Evolutionary conservation across 2,797 vertebrate species (phyloP).

Genomic region (Pseudomugil gertrudae): DNA sequence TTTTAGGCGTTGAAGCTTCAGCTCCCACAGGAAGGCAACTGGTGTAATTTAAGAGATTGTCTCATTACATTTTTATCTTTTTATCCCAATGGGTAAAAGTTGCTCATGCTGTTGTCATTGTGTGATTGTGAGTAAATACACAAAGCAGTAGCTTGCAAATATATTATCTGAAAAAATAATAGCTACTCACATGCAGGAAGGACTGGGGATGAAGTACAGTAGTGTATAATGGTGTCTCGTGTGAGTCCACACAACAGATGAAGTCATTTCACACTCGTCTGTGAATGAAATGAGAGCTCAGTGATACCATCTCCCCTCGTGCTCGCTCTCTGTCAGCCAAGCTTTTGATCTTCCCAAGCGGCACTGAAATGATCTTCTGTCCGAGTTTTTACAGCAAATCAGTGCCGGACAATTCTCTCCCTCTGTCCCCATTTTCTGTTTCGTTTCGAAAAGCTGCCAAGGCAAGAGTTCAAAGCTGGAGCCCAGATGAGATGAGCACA

Average conservation of each 20-base stretch:
- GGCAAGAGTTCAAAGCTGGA: slow-evolving; percentile 77
- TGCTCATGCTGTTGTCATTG: slow-evolving; percentile 13
- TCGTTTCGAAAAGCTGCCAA: slow-evolving; percentile 60
- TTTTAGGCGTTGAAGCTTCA: slow-evolving; percentile 10
- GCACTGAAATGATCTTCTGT: slow-evolving; percentile 75
- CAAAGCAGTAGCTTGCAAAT: slow-evolving; percentile 52
- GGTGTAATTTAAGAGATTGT: slow-evolving; percentile 30
- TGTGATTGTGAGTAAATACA: slow-evolving; percentile 14
- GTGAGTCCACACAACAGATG: slow-evolving; percentile 74
- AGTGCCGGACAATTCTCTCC: slow-evolving; percentile 78
- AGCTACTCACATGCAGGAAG: slow-evolving; percentile 40
- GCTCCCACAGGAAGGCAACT: slow-evolving; percentile 20
- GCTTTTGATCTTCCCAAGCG: slow-evolving; percentile 80
- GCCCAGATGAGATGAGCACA: slow-evolving; percentile 74
- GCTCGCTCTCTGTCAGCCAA: slow-evolving; percentile 59
- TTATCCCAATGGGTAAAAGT: slow-evolving; percentile 35
- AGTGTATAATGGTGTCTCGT: slow-evolving; percentile 73
- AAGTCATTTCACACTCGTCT: slow-evolving; percentile 82
- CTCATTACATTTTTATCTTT: slow-evolving; percentile 35
- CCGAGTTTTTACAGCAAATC: slow-evolving; percentile 77
- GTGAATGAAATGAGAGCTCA: slow-evolving; percentile 75
- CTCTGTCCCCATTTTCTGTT: slow-evolving; percentile 74
- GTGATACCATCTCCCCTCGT: slow-evolving; percentile 73
- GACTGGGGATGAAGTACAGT: slow-evolving; percentile 60
- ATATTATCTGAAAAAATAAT: slow-evolving; percentile 55